These are phyloP conservation scores for Sitobion miscanthi DNA, from an alignment of 1,140 invertebrate species.

Conservation along the genomic window DNA sequence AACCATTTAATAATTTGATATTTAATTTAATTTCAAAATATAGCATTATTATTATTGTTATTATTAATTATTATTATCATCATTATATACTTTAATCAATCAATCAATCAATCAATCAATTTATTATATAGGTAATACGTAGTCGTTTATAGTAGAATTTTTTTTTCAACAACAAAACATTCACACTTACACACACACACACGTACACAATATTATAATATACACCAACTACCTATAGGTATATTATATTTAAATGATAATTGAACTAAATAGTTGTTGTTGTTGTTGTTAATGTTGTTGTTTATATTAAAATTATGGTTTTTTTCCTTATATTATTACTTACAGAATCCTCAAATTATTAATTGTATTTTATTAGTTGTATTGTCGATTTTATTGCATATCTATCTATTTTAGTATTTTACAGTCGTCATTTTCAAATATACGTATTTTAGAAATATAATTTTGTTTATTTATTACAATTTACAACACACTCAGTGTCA, in stretches of 20 bases:
- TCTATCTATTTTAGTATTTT: constrained; percentile 53
- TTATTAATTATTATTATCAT: background rate
- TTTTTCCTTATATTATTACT: constrained; percentile 18
- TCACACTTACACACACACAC: constrained; percentile 23
- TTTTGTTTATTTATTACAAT: constrained; percentile 22
- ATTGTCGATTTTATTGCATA: constrained; percentile 46
- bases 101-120: background rate
- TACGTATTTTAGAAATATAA: constrained; percentile 45
- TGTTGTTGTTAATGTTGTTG: constrained; percentile 30
- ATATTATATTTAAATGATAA: constrained; percentile 4
- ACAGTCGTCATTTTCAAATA: constrained; percentile 48
- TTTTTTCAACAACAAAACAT: constrained; percentile 30
- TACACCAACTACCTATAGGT: background rate
- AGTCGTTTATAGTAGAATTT: background rate
- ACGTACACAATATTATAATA: constrained; percentile 5
- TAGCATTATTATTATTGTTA: constrained; percentile 13
- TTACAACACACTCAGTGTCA: background rate
- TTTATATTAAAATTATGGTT: constrained; percentile 10
- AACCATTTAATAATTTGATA: background rate
- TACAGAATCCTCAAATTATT: constrained; percentile 2
- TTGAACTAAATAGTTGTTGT: constrained; percentile 21
- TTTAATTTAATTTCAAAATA: constrained; percentile 8
- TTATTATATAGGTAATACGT: background rate
- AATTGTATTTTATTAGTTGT: constrained; percentile 44
- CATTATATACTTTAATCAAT: constrained; percentile 4